A percentile compares a stretch with the other conserved stretches of the same genome.
Evolutionary conservation across 2,888 invertebrate species (phyloP).

Genomic region (Escarpia spicata): DNA sequence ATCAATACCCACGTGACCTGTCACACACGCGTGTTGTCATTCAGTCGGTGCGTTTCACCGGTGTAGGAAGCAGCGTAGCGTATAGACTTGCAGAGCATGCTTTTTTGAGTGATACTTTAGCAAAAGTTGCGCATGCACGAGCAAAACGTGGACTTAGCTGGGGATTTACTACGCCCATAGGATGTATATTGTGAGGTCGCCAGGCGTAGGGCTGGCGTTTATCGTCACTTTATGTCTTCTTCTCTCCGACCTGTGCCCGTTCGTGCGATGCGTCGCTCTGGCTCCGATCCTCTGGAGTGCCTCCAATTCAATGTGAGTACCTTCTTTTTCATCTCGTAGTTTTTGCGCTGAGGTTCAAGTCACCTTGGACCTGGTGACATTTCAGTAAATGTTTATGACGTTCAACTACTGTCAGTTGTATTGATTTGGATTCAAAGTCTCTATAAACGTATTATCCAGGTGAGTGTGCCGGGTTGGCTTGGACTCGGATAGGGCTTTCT

Average conservation of each 20-base stretch:
- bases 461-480: neutral
- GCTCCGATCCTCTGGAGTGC: conserved; percentile 36
- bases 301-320: conserved; percentile 39
- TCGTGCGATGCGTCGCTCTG: conserved; percentile 33
- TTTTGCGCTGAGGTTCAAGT: neutral
- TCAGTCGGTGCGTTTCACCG: conserved; percentile 3
- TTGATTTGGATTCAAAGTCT: neutral
- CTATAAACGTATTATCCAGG: neutral
- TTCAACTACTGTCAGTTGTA: neutral
- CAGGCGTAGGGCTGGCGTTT: neutral
- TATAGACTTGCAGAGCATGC: neutral
- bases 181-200: conserved; percentile 14
- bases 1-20: conserved; percentile 12
- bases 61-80: neutral
- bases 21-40: conserved; percentile 5
- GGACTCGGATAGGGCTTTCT: neutral
- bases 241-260: conserved; percentile 19
- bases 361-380: neutral
- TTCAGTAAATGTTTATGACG: neutral
- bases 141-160: neutral
- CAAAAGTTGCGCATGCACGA: conserved; percentile 7
- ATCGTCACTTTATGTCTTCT: neutral
- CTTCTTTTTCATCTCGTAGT: neutral
- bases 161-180: neutral
- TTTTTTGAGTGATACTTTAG: conserved; percentile 19